Evolutionary conservation across 2,113 vertebrate genomes (phyloP), one percentile per base, ranked within the genome.

Genomic region (Australoheros scitulus): DNA sequence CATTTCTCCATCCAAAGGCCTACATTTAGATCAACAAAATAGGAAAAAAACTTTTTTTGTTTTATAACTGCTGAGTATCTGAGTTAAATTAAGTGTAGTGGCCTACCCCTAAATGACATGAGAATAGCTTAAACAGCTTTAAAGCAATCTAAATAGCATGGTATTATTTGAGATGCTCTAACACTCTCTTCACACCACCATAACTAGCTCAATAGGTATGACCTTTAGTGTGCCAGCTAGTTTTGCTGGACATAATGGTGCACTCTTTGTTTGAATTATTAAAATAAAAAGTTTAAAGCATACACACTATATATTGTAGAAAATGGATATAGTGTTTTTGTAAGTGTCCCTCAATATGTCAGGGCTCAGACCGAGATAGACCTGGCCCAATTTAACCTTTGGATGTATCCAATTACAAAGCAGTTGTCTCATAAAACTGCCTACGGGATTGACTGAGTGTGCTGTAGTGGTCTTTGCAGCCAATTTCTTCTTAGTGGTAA

Each of bases 371-470:
- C 1, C 41, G 18, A 50, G 64, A 68, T 9, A 50, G 15, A 26
- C 41, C 64, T 11, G 4, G 47, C 8, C 17, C 22, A 18, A 47
- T 68, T 68, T 68, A 68, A 47, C 64, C 14, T 26, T 60, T 47
- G 64, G 9, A 68, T 8, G 17, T 50, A 18, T 70, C n/a, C 36
- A 76, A 10, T 86, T 81, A 61, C 83, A 14, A 60, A 75, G 15
- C 7, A 15, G 29, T 24, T 18, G 65, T 70, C 56, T 58, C 24
- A 41, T 29, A 70, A 76, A 84, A 32, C 4, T 5, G 6, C 22
- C 24, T 17, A 17, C 0, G 8, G 6, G 59, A 82, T 78, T 61
- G 75, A 84, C 22, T 58, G 3, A 65, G 57, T 43, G 7, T 76
- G 47, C 32, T 43, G 18, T 14, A 38, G 58, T 74, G 68, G 68